Percentiles rank a stretch among this genome's conserved stretches.
Evolutionary conservation across 2,888 invertebrate genomes (phyloP).

Genomic region (Ligdia adustata): DNA sequence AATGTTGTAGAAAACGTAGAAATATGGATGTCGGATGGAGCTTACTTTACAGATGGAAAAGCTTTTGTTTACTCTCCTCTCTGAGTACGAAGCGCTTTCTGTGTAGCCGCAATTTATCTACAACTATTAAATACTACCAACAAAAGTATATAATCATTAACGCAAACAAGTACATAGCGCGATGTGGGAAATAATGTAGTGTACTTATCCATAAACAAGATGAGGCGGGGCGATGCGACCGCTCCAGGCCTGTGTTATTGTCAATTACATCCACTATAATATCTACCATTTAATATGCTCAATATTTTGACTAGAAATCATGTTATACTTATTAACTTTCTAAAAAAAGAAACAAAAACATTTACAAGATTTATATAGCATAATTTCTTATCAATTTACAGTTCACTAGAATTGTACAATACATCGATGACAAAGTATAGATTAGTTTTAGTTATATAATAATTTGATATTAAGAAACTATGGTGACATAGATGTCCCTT

Average conservation of each 20-base stretch:
- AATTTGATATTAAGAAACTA: constrained; percentile 54
- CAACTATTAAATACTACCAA: constrained; percentile 47
- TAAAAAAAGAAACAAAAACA: constrained; percentile 78
- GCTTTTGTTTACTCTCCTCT: no score
- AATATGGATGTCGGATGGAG: constrained; percentile 47
- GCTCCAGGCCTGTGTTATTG: constrained; percentile 72
- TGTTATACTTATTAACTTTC: constrained; percentile 78
- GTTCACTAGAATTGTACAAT: constrained; percentile 78
- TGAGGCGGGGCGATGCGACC: constrained; percentile 47
- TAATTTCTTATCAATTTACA: constrained; percentile 78
- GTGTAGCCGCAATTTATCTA: constrained; percentile 37
- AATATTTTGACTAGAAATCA: constrained; percentile 85
- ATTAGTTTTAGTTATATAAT: constrained; percentile 38
- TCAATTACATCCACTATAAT: constrained; percentile 79
- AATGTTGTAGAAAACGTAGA: constrained; percentile 61
- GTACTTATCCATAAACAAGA: constrained; percentile 70
- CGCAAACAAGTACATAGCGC: constrained; percentile 57
- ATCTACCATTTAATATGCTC: constrained; percentile 82
- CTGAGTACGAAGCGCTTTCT: no score
- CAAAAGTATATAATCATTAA: constrained; percentile 65
- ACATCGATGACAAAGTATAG: constrained; percentile 72
- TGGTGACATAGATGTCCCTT: constrained; percentile 55
- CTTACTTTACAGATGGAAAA: constrained; percentile 31
- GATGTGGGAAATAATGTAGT: constrained; percentile 58
- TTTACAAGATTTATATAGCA: constrained; percentile 78